These are phyloP conservation scores for Monodelphis domestica DNA, from an alignment of 2,797 vertebrate genomes.

Conservation along the genomic window DNA sequence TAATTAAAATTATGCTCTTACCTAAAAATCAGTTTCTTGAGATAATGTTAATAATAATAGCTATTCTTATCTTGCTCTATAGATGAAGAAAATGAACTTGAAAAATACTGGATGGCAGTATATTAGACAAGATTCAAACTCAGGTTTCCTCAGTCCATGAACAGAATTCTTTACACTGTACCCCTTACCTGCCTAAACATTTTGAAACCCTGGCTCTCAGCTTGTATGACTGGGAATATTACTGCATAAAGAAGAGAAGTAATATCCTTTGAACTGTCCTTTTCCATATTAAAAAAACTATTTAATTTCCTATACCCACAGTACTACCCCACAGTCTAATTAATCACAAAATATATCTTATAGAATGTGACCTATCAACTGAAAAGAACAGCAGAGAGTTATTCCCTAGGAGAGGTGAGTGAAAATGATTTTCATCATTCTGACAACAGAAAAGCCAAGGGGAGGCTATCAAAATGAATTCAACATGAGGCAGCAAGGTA, in stretches of 20 bases:
- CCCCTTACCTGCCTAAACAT: neutral
- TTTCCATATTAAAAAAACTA: neutral
- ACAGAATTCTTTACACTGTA: neutral
- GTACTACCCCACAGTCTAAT: neutral
- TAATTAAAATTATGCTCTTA: too few species aligned
- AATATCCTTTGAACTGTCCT: neutral
- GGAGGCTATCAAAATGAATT: neutral
- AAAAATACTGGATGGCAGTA: neutral
- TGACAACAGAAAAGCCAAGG: neutral
- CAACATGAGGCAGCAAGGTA: too few species aligned
- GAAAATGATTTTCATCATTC: neutral
- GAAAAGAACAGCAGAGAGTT: neutral
- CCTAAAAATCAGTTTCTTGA: too few species aligned
- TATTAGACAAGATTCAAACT: neutral
- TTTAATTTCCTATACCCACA: neutral
- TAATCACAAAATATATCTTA: neutral
- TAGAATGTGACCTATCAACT: neutral
- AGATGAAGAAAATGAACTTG: neutral
- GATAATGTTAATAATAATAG: too few species aligned
- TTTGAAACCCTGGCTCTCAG: neutral
- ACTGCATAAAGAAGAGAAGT: neutral
- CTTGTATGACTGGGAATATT: neutral
- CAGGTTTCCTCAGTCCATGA: neutral
- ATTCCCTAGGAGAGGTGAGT: neutral
- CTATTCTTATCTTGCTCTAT: neutral